Evolutionary conservation across 2,113 vertebrate species (phyloP).

Genomic region (Crypturellus undulatus): DNA sequence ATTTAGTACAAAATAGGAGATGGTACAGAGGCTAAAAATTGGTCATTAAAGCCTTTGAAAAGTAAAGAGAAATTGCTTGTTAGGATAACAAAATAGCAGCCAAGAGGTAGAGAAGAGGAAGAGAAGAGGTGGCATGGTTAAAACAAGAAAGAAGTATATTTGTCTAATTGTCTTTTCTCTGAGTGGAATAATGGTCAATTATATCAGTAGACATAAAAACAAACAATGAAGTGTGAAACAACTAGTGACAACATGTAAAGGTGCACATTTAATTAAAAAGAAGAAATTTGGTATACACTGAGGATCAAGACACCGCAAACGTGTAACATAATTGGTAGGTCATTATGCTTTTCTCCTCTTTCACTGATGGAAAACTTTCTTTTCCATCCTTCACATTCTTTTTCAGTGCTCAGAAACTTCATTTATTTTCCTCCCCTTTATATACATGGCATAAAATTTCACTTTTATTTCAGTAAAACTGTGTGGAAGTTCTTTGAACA

Average conservation of each 20-base stretch:
- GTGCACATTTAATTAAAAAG: not conserved
- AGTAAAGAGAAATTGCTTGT: not conserved
- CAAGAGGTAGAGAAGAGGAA: not conserved
- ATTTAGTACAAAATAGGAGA: not conserved
- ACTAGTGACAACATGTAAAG: not conserved
- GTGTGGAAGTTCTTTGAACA: not conserved
- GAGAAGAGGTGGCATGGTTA: not conserved
- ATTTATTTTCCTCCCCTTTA: not conserved
- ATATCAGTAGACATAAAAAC: not conserved
- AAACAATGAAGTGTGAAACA: not conserved
- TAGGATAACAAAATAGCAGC: not conserved
- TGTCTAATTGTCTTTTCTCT: not conserved
- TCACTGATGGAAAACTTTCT: not conserved
- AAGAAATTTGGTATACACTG: not conserved
- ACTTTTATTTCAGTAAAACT: not conserved
- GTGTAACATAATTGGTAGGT: not conserved
- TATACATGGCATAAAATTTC: not conserved
- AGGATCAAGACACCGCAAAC: not conserved
- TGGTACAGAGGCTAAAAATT: not conserved
- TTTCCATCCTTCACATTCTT: not conserved
- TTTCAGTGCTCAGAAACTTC: not conserved
- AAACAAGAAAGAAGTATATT: not conserved
- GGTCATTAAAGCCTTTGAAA: not conserved
- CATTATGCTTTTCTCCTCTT: not conserved
- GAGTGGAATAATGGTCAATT: not conserved